Evolutionary conservation across 2,113 vertebrate species (phyloP).

Genomic region (Quiscalus mexicanus): DNA sequence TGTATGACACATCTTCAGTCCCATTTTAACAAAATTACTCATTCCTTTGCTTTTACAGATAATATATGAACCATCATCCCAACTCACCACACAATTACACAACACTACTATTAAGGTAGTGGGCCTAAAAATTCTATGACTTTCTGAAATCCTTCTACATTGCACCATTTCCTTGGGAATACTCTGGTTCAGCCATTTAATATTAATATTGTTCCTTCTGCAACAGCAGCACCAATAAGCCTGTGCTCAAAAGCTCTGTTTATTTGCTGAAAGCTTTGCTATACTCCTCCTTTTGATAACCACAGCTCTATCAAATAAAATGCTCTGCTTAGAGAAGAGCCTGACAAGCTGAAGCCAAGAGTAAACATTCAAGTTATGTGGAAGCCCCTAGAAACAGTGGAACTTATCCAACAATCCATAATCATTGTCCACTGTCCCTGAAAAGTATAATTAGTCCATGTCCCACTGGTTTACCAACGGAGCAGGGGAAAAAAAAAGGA

Average conservation of each 20-base stretch:
- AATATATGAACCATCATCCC: neutral
- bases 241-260: neutral
- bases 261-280: neutral
- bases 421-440: conserved; percentile 36
- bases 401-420: conserved; percentile 59
- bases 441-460: conserved; percentile 54
- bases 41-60: neutral
- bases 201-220: neutral
- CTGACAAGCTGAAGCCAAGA: conserved; percentile 20
- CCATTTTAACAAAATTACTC: neutral
- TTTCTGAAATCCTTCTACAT: neutral
- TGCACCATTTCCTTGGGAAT: neutral
- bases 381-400: conserved; percentile 62
- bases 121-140: neutral
- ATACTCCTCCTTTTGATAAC: conserved; percentile 11
- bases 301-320: conserved; percentile 17
- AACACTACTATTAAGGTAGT: neutral
- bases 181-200: neutral
- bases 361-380: conserved; percentile 42
- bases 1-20: neutral
- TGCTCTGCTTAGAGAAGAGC: neutral
- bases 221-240: neutral
- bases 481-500: neutral
- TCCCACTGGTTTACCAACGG: neutral
- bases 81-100: neutral